phyloP scores from a whole-genome alignment of 1,140 invertebrate genomes.

The Macrobrachium nipponense region DNA sequence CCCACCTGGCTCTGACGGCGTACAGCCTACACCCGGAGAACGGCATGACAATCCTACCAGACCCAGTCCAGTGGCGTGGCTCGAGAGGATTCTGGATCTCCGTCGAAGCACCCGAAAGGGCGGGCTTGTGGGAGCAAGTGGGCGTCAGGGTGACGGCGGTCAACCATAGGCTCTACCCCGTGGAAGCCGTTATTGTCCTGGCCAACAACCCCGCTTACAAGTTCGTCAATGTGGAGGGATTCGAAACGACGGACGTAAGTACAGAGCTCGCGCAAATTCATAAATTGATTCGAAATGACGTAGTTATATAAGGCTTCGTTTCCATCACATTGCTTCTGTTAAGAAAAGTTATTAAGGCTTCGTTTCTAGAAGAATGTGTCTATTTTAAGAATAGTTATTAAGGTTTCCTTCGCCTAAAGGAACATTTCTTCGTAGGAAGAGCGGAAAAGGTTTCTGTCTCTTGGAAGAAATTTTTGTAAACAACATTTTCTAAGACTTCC shows the following conservation, averaged over 20 bases:
- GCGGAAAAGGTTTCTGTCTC: too few species aligned
- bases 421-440: too few species aligned
- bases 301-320: too few species aligned
- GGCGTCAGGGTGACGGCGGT: slow-evolving; percentile 92
- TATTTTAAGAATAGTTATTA: too few species aligned
- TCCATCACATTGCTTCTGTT: too few species aligned
- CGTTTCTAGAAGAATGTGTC: too few species aligned
- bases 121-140: slow-evolving; percentile 84
- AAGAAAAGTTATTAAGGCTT: too few species aligned
- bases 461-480: too few species aligned
- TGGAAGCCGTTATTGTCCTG: slow-evolving; percentile 88
- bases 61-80: slow-evolving; percentile 81
- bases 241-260: slow-evolving; percentile 79
- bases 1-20: slow-evolving; percentile 92
- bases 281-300: too few species aligned
- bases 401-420: too few species aligned
- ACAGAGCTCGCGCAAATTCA: not conserved
- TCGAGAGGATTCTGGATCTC: slow-evolving; percentile 94
- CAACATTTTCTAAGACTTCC: too few species aligned
- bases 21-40: slow-evolving; percentile 87
- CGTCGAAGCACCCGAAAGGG: slow-evolving; percentile 87
- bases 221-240: slow-evolving; percentile 93
- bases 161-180: slow-evolving; percentile 88
- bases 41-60: slow-evolving; percentile 87
- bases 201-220: slow-evolving; percentile 89